Evolutionary conservation across 2,797 vertebrate genomes (phyloP).

Genomic region (Fringilla coelebs): DNA sequence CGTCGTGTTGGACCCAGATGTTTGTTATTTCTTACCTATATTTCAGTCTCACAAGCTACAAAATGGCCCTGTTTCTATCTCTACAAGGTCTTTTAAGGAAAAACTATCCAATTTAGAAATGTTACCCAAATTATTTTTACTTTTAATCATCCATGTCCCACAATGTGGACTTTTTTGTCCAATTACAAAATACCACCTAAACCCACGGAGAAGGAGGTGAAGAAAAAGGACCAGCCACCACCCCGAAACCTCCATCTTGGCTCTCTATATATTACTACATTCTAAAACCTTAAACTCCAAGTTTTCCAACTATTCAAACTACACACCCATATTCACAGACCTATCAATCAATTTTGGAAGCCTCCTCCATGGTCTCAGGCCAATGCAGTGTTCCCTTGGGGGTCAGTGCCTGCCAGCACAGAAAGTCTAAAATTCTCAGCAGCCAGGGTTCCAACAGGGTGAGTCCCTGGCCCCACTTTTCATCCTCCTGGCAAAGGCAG

Average conservation of each 20-base stretch:
- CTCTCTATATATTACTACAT: background rate
- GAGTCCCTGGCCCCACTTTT: accelerated
- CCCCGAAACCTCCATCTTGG: background rate
- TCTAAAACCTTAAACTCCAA: background rate
- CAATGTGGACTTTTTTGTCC: background rate
- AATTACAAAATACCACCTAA: background rate
- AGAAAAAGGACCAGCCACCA: background rate
- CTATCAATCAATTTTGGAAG: background rate
- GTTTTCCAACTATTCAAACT: background rate
- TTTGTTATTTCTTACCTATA: background rate
- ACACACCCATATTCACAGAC: background rate
- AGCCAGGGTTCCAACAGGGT: background rate
- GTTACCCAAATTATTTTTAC: background rate
- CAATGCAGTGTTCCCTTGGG: background rate
- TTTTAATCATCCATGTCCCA: background rate
- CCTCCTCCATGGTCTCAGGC: background rate
- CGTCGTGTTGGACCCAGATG: background rate
- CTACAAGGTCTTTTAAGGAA: background rate
- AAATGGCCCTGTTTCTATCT: background rate
- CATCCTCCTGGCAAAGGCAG: background rate
- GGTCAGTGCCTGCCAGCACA: background rate
- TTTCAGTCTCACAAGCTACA: background rate
- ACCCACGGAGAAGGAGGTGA: background rate
- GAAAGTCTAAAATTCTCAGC: background rate
- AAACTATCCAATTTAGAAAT: background rate